Evolutionary conservation across 1,140 invertebrate species (phyloP).

Genomic region (Penaeus chinensis): DNA sequence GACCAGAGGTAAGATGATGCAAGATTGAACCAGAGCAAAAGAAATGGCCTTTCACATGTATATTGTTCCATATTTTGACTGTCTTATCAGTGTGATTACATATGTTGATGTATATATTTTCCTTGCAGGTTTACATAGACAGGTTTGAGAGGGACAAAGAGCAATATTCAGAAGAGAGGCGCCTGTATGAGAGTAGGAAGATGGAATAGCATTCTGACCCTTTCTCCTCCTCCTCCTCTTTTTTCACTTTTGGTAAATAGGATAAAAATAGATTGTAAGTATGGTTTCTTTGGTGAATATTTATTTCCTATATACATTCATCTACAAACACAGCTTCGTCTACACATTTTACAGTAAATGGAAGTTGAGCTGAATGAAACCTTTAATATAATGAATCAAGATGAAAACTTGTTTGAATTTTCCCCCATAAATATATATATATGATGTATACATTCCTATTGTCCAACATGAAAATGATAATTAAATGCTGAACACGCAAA

Average conservation of each 20-base stretch:
- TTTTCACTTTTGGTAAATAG: background rate
- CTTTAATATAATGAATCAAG: no score
- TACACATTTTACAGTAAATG: slow-evolving; percentile 48
- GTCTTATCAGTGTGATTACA: no score
- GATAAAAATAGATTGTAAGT: background rate
- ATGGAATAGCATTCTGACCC: background rate
- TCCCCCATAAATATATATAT: no score
- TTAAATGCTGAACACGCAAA: background rate
- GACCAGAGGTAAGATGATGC: background rate
- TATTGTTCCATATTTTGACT: no score
- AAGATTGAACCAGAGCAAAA: no score
- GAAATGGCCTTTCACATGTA: no score
- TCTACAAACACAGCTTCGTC: slow-evolving; percentile 54
- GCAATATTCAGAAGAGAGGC: slow-evolving; percentile 34
- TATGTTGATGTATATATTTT: background rate
- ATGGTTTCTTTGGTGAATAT: slow-evolving; percentile 39
- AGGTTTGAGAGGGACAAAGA: slow-evolving; percentile 44
- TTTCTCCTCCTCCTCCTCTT: no score
- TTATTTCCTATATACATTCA: slow-evolving; percentile 52
- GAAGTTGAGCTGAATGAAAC: slow-evolving; percentile 46
- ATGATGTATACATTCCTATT: no score
- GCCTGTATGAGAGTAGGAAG: slow-evolving; percentile 2
- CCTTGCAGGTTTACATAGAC: slow-evolving; percentile 32
- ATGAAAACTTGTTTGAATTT: no score
- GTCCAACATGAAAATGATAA: no score